These are phyloP conservation scores for Cephus spinipes DNA, from an alignment of 2,888 invertebrate genomes.

Conservation along the genomic window DNA sequence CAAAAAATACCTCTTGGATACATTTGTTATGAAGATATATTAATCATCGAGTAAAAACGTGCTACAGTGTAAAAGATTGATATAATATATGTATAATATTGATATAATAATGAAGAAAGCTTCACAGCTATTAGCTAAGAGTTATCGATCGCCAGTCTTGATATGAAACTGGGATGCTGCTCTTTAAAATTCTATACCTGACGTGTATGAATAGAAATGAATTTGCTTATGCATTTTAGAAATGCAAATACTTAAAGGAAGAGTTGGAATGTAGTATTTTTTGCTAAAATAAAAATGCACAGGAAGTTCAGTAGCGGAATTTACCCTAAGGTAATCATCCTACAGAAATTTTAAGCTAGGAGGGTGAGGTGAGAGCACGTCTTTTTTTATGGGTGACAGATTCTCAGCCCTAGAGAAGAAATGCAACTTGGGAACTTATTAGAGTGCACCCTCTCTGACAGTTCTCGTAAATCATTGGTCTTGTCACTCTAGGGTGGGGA, in stretches of 20 bases:
- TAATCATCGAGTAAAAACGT: neutral
- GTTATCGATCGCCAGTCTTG: neutral
- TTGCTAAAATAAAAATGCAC: neutral
- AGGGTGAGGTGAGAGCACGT: neutral
- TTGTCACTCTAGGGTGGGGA: conserved; percentile 27
- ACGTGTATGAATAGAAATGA: neutral
- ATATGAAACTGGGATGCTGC: neutral
- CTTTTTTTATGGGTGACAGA: neutral
- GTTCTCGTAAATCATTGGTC: conserved; percentile 47
- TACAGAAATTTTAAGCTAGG: neutral
- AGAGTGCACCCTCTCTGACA: conserved; percentile 1
- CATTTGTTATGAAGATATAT: neutral
- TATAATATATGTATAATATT: neutral
- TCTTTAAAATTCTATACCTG: neutral
- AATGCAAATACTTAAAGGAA: conserved; percentile 8
- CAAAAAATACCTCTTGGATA: neutral
- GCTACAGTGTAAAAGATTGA: neutral
- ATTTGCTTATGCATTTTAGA: neutral
- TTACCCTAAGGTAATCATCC: neutral
- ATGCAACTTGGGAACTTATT: conserved; percentile 1
- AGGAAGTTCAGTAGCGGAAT: neutral
- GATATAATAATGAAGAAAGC: neutral
- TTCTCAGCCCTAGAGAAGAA: neutral
- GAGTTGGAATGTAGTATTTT: neutral
- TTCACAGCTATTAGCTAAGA: neutral